Conservation (phyloP, 2,113 vertebrate species). For the Agapornis roseicollis region DNA sequence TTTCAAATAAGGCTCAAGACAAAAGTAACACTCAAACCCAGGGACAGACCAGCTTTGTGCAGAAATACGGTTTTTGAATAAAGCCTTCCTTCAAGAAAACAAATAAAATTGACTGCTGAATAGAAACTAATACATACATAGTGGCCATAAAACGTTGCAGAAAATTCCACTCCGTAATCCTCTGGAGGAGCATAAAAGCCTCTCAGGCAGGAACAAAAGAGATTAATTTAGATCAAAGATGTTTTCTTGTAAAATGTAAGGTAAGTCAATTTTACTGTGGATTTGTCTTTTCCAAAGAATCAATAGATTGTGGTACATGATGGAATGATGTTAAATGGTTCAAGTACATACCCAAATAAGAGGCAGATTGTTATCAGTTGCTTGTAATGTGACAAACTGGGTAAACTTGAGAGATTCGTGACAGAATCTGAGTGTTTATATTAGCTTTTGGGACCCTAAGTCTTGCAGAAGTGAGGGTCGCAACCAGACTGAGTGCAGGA, state of each 20-base stretch:
- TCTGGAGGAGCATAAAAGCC: neutral
- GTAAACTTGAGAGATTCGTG: neutral
- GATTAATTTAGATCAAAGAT: neutral
- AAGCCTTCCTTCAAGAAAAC: neutral
- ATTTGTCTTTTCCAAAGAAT: conserved; percentile 1
- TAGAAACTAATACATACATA: neutral
- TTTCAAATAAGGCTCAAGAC: neutral
- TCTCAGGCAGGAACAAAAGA: neutral
- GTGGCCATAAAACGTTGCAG: neutral
- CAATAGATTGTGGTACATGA: neutral
- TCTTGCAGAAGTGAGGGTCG: neutral
- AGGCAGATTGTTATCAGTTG: neutral
- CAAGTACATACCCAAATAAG: neutral
- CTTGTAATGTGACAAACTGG: neutral
- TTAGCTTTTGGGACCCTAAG: neutral
- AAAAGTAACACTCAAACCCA: neutral
- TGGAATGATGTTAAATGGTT: neutral
- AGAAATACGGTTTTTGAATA: neutral
- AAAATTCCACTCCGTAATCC: neutral
- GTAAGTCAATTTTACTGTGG: neutral
- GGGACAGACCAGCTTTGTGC: neutral
- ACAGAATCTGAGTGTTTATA: neutral
- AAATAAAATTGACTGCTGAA: neutral
- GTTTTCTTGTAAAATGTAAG: neutral
- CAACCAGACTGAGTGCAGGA: neutral